These are phyloP conservation scores for Nycticorax nycticorax DNA, from an alignment of 2,113 vertebrate genomes.

Conservation along the genomic window DNA sequence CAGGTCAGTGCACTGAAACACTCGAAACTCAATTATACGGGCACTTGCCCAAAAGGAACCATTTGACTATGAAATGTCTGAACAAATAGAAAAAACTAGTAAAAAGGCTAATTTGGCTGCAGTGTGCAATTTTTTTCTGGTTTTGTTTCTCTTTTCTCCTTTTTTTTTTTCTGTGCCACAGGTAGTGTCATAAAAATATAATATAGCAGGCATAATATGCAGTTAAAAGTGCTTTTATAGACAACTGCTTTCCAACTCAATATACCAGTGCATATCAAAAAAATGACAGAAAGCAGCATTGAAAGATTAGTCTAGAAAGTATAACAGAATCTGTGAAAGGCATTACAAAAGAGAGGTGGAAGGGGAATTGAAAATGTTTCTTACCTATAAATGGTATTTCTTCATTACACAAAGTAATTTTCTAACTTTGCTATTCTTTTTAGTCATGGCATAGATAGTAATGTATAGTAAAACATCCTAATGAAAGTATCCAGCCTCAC, in stretches of 20 bases:
- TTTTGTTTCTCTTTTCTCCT: neutral
- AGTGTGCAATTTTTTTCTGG: neutral
- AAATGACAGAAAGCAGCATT: neutral
- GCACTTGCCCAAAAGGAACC: neutral
- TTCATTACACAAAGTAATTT: neutral
- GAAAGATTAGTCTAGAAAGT: neutral
- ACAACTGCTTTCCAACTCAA: constrained; percentile 13
- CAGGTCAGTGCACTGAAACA: neutral
- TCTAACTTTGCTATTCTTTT: neutral
- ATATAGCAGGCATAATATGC: neutral
- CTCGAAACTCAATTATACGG: neutral
- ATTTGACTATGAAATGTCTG: neutral
- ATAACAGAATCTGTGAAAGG: neutral
- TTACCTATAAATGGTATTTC: neutral
- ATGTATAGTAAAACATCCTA: neutral
- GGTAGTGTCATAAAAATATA: neutral
- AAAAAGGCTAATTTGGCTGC: neutral
- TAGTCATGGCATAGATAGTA: neutral
- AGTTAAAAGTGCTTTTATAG: neutral
- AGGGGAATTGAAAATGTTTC: neutral
- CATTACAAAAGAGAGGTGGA: neutral
- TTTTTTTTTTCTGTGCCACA: neutral
- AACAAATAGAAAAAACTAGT: neutral
- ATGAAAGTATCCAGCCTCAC: neutral
- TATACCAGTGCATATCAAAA: neutral